Base-by-base conservation (phyloP, 2,888 invertebrate species). In the Therioaphis trifolii region DNA sequence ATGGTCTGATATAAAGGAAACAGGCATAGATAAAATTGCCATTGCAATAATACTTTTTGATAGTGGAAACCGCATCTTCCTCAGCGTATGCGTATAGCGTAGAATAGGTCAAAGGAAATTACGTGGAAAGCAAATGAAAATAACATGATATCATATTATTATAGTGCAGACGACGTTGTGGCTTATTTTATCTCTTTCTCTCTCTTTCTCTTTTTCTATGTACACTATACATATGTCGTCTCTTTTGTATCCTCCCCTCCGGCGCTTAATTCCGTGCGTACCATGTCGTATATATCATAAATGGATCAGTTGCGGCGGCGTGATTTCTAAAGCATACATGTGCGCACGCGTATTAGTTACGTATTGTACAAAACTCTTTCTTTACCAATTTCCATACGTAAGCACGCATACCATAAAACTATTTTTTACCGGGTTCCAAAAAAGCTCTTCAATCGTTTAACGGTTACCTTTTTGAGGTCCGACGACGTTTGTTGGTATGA, bases 71-170 rank as follows among this genome's bases (percentile, higher is more conserved):
- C 35, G 35, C 40, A 40, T 68, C 4, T 11, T 68, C 4, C 12
- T 68, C 12, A n/a, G 35, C 52, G 15, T 15, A 24, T 15, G 21
- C 35, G 24, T 29, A 4, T 15, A 4, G 7, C 63, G 63, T 18
- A 35, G 3, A 35, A 63, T 4, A 12, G 55, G 66, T 68, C 77
- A 77, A 77, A 77, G 49, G 35, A 77, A 77, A 77, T 77, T 52
- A 77, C 12, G 66, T 5, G 66, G 49, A 66, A 66, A 49, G 52
- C 9, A 68, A 68, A 77, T 21, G 49, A 66, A 77, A 77, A 77
- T 40, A 49, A 68, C 29, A 68, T 24, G 24, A 68, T 14, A 55
- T 72, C 21, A 66, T 43, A 43, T 68, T 15, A 11, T 35, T 35
- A 35, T 7, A 35, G 35, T 15, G 49, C 15, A 14, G 49, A 18